Conservation (phyloP, 1,140 invertebrate genomes). For the Harpegnathos saltator region DNA sequence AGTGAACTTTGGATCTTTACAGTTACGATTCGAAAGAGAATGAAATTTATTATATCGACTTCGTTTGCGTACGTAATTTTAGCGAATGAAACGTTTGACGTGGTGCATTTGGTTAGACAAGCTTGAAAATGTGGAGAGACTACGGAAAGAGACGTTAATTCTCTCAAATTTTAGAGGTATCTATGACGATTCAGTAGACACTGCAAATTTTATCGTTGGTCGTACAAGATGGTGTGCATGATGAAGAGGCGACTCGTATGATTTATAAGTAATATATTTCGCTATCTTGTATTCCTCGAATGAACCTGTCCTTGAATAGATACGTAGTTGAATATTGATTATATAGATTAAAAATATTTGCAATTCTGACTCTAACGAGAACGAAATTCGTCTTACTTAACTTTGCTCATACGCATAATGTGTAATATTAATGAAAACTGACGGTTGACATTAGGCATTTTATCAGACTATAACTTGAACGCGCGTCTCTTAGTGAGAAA, state of each 20-base stretch:
- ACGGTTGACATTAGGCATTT: background rate
- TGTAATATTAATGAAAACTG: background rate
- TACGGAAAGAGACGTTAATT: too few species aligned
- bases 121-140: too few species aligned
- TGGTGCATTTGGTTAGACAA: too few species aligned
- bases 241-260: background rate
- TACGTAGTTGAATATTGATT: background rate
- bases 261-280: constrained; percentile 15
- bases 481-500: too few species aligned
- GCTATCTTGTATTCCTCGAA: background rate
- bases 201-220: constrained; percentile 8
- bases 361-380: constrained; percentile 18
- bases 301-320: background rate
- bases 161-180: too few species aligned
- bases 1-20: too few species aligned
- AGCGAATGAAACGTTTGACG: too few species aligned
- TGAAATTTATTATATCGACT: too few species aligned
- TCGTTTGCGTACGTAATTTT: too few species aligned
- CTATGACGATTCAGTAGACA: too few species aligned
- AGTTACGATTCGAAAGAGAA: too few species aligned
- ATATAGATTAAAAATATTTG: background rate
- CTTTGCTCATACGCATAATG: background rate
- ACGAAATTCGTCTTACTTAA: background rate
- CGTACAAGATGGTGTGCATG: constrained; percentile 2
- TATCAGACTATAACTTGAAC: background rate